Conservation (phyloP, 2,797 vertebrate genomes). For the Danio tinwini region DNA sequence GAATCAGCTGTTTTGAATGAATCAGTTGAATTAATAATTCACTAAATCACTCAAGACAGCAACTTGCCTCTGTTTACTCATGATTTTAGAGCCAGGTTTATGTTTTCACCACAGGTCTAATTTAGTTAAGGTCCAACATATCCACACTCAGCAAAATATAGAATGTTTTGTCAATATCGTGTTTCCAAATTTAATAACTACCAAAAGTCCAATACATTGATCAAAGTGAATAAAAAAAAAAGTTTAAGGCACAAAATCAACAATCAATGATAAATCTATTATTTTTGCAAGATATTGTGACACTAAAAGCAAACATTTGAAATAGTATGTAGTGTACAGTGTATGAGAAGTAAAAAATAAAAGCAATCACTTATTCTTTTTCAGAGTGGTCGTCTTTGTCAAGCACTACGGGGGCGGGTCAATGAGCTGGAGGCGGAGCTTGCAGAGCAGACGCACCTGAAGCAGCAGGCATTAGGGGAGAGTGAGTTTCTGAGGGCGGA, state of each 20-base stretch:
- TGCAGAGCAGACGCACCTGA: slow-evolving; percentile 93
- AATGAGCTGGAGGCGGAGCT: slow-evolving; percentile 95
- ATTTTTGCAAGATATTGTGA: background rate
- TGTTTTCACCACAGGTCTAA: too few relatives aligned
- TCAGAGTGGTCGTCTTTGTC: slow-evolving; percentile 86
- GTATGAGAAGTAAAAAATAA: slow-evolving; percentile 1
- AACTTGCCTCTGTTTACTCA: too few relatives aligned
- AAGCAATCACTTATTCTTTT: background rate
- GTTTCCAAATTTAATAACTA: too few relatives aligned
- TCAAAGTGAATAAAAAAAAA: background rate
- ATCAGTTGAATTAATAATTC: too few relatives aligned
- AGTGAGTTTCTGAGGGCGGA: slow-evolving; percentile 91
- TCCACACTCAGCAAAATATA: too few relatives aligned
- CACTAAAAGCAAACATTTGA: background rate
- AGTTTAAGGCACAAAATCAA: too few relatives aligned
- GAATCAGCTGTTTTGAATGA: too few relatives aligned
- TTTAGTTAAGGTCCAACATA: too few relatives aligned
- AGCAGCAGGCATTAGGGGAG: slow-evolving; percentile 90
- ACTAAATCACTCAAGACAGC: too few relatives aligned
- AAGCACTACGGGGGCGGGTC: slow-evolving; percentile 89
- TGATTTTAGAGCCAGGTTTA: too few relatives aligned
- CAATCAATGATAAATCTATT: too few relatives aligned
- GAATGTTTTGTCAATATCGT: too few relatives aligned
- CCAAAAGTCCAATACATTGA: background rate
- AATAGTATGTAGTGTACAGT: background rate